Conservation (phyloP, 2,888 invertebrate species). For the Desoria tigrina region DNA sequence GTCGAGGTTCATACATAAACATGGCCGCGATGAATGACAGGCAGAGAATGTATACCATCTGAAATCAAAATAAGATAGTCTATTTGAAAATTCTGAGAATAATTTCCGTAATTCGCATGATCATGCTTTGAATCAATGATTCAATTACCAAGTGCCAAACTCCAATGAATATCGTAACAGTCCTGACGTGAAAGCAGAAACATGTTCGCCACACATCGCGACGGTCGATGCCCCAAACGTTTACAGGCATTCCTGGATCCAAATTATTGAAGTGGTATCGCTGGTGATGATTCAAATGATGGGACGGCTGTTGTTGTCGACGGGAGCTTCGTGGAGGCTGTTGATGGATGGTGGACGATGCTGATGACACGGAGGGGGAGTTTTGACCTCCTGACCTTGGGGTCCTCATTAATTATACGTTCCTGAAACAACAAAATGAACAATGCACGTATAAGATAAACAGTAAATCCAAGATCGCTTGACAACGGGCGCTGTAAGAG, state of each 20-base stretch:
- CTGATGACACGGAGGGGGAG: slow-evolving; percentile 31
- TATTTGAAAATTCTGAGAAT: background rate
- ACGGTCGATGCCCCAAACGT: slow-evolving; percentile 60
- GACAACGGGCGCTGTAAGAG: no score
- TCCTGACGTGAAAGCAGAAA: slow-evolving; percentile 79
- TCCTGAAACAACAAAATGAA: no score
- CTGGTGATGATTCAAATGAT: background rate
- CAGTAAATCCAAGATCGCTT: no score
- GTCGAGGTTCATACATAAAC: slow-evolving; percentile 53
- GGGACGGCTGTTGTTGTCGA: background rate
- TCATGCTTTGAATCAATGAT: no score
- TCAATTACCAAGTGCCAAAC: slow-evolving; percentile 84
- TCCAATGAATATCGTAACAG: slow-evolving; percentile 77
- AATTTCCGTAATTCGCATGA: background rate
- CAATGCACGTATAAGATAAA: no score
- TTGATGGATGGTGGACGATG: slow-evolving; percentile 28
- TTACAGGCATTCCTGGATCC: slow-evolving; percentile 47
- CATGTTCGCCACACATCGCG: slow-evolving; percentile 78
- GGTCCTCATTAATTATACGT: slow-evolving; percentile 36
- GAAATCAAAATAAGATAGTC: slow-evolving; percentile 50
- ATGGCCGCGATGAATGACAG: slow-evolving; percentile 70
- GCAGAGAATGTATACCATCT: slow-evolving; percentile 76
- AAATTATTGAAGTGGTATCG: slow-evolving; percentile 31
- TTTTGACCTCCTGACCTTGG: slow-evolving; percentile 34
- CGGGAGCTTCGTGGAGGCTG: slow-evolving; percentile 19